Conservation (phyloP, 30 jellyfish, hydroid and myxozoan genomes). For the Turritopsis rubra region DNA sequence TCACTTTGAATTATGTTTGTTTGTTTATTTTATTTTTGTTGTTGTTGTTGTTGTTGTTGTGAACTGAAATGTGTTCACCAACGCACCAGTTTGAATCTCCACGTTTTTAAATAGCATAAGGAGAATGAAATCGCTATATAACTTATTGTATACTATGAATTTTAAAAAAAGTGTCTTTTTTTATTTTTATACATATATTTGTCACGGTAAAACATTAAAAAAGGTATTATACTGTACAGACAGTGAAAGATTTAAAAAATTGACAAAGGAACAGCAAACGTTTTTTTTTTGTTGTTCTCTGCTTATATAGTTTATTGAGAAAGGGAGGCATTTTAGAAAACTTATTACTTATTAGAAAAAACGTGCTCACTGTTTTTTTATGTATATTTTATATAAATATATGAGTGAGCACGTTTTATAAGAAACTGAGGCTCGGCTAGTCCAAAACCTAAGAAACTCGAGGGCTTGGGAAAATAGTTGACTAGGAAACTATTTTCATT, state of each 20-base stretch:
- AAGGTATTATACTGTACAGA: background rate
- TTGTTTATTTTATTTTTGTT: too few relatives aligned
- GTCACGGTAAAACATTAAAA: background rate
- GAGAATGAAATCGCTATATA: background rate
- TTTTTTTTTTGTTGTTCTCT: background rate
- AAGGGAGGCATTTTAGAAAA: too few relatives aligned
- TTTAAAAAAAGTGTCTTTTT: background rate
- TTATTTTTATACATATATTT: background rate
- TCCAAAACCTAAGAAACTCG: too few relatives aligned
- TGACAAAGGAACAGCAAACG: background rate
- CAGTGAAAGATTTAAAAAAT: background rate
- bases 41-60: background rate
- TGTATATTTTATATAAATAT: too few relatives aligned
- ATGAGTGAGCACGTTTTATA: too few relatives aligned
- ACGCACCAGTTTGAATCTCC: background rate
- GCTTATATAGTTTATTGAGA: too few relatives aligned
- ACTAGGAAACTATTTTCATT: too few relatives aligned
- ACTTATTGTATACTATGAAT: background rate
- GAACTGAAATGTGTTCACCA: too few relatives aligned
- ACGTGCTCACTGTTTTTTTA: too few relatives aligned
- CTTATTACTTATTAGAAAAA: too few relatives aligned
- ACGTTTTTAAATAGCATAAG: background rate
- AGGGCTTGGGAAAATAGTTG: too few relatives aligned
- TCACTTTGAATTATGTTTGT: background rate
- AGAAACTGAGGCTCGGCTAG: too few relatives aligned